Evolutionary conservation across 53 echinoderm and acorn worm genomes (phyloP).

Genomic region (Actinopyga echinites): DNA sequence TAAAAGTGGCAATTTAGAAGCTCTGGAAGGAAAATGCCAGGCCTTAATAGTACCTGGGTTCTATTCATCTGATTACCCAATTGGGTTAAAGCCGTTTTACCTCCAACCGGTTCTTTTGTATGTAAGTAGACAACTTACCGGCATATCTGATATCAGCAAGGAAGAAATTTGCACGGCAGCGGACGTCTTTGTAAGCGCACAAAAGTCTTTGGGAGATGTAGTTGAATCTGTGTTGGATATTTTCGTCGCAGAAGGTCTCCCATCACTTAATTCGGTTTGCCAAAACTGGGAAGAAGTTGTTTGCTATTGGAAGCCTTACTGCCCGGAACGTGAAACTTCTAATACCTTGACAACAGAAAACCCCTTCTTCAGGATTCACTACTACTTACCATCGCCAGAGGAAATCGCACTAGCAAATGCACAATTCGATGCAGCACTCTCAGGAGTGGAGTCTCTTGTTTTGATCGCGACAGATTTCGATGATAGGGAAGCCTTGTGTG

Average conservation of each 20-base stretch:
- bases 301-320: constrained; percentile 23
- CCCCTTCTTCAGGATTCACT: neutral
- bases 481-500: neutral
- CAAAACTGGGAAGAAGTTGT: neutral
- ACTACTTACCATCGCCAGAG: constrained; percentile 9
- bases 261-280: neutral
- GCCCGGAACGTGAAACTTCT: neutral
- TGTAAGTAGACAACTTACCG: neutral
- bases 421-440: neutral
- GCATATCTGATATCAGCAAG: constrained; percentile 19
- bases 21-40: neutral
- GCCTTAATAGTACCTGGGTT: neutral
- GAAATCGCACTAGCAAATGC: neutral
- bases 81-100: neutral
- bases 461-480: neutral
- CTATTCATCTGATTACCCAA: neutral
- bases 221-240: neutral
- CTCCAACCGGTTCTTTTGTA: neutral
- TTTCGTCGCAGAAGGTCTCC: neutral
- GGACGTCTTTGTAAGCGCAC: neutral
- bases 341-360: neutral
- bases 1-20: neutral
- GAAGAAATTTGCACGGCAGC: neutral
- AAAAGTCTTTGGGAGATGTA: constrained; percentile 8
- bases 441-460: neutral